These are phyloP conservation scores for Amphiura filiformis DNA, from an alignment of 35 echinoderm and acorn worm genomes.

Conservation along the genomic window DNA sequence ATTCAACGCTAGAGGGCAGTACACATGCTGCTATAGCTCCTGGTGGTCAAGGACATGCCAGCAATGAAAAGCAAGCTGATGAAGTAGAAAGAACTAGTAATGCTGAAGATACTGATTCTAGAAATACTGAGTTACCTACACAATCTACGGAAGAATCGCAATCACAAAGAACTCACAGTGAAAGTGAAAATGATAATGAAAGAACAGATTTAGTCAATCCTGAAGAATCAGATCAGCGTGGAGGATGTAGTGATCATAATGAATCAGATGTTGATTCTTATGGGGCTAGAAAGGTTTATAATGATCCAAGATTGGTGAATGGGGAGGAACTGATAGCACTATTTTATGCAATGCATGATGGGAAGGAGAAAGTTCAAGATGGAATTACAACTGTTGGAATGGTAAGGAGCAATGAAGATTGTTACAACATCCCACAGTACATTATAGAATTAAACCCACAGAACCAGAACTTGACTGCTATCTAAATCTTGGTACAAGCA, in stretches of 20 bases:
- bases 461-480: too few relatives aligned
- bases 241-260: too few relatives aligned
- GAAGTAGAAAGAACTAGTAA: not conserved
- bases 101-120: not conserved
- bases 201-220: not conserved
- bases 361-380: conserved; percentile 70
- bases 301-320: conserved; percentile 50
- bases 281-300: not conserved
- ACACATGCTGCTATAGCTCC: not conserved
- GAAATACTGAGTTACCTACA: too few relatives aligned
- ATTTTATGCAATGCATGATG: conserved; percentile 49
- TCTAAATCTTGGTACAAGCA: too few relatives aligned
- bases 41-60: too few relatives aligned
- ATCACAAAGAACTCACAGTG: too few relatives aligned
- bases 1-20: not conserved
- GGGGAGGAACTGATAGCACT: conserved; percentile 82
- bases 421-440: too few relatives aligned
- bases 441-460: too few relatives aligned
- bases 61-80: not conserved
- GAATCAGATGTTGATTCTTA: not conserved
- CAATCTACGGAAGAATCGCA: too few relatives aligned
- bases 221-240: not conserved
- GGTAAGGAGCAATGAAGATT: conserved; percentile 68
- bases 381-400: conserved; percentile 59
- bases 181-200: not conserved